A percentile compares a stretch with the other conserved stretches of the same genome.
phyloP scores from a whole-genome alignment of 2,797 vertebrate genomes.

The Sebastes nivosus region DNA sequence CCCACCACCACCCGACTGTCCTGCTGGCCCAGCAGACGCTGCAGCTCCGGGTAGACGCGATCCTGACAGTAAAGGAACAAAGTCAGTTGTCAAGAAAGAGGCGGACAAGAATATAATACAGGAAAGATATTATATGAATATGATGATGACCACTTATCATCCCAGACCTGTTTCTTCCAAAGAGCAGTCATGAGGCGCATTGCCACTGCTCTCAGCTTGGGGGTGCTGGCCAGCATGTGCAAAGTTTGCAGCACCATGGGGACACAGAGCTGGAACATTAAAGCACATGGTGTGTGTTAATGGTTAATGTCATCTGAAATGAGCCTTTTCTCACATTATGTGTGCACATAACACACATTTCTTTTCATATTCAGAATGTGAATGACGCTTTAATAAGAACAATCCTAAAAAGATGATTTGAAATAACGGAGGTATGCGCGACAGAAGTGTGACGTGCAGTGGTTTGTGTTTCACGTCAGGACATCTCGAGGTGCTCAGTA shows the following conservation, averaged over 20 bases:
- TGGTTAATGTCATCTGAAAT: neutral
- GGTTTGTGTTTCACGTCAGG: neutral
- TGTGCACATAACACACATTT: neutral
- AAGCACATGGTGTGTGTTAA: slow-evolving; percentile 1
- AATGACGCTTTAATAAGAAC: neutral
- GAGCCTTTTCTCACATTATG: neutral
- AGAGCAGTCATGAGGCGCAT: slow-evolving; percentile 89
- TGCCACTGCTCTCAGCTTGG: slow-evolving; percentile 86
- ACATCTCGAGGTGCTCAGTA: slow-evolving; percentile 40
- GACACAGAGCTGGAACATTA: slow-evolving; percentile 88
- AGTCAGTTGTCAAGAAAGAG: neutral
- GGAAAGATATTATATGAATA: neutral
- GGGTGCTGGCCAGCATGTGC: slow-evolving; percentile 83
- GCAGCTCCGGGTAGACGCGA: slow-evolving; percentile 93
- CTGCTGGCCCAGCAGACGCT: slow-evolving; percentile 86
- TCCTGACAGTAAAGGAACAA: slow-evolving; percentile 78
- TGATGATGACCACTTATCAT: neutral
- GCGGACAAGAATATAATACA: neutral
- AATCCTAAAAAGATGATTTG: neutral
- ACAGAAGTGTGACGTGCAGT: neutral
- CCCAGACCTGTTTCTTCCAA: slow-evolving; percentile 92
- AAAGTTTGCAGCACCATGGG: slow-evolving; percentile 89
- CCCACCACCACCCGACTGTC: slow-evolving; percentile 82
- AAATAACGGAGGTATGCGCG: neutral
- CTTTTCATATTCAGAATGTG: neutral